Conservation (phyloP, 2,888 invertebrate species). For the Protophormia terraenovae region DNA sequence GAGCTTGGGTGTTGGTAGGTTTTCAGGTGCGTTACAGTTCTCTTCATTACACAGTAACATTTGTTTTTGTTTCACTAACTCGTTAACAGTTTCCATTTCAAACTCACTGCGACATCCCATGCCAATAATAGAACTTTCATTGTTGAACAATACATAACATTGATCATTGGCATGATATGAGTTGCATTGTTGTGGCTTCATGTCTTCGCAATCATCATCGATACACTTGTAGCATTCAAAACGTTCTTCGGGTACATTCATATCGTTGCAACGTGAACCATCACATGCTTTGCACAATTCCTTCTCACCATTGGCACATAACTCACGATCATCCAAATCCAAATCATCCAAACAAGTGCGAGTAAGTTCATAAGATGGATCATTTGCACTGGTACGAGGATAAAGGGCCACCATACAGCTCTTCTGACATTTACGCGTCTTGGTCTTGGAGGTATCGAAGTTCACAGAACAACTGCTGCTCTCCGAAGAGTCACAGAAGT, state of each 20-base stretch:
- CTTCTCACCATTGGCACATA: constrained; percentile 70
- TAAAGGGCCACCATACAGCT: constrained; percentile 77
- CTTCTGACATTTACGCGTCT: constrained; percentile 74
- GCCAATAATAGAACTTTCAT: constrained; percentile 62
- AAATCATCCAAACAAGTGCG: constrained; percentile 78
- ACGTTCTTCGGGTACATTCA: constrained; percentile 69
- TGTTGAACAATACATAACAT: constrained; percentile 74
- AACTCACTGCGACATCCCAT: constrained; percentile 79
- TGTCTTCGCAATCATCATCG: constrained; percentile 70
- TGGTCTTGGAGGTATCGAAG: constrained; percentile 54
- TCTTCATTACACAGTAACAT: constrained; percentile 74
- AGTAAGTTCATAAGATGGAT: constrained; percentile 74
- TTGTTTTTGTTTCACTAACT: constrained; percentile 72
- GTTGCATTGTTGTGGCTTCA: constrained; percentile 67
- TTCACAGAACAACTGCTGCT: constrained; percentile 67
- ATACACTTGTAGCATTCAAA: constrained; percentile 75
- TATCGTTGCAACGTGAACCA: constrained; percentile 72
- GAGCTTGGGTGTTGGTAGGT: constrained; percentile 66
- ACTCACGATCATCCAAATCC: constrained; percentile 71
- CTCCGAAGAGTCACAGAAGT: constrained; percentile 74
- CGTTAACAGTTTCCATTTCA: constrained; percentile 69
- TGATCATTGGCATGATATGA: constrained; percentile 73
- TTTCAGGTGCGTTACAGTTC: constrained; percentile 73
- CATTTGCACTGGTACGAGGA: constrained; percentile 72
- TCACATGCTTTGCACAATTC: constrained; percentile 72